Conservation (phyloP, 1,140 invertebrate genomes). For the Aradophagus sp. region DNA sequence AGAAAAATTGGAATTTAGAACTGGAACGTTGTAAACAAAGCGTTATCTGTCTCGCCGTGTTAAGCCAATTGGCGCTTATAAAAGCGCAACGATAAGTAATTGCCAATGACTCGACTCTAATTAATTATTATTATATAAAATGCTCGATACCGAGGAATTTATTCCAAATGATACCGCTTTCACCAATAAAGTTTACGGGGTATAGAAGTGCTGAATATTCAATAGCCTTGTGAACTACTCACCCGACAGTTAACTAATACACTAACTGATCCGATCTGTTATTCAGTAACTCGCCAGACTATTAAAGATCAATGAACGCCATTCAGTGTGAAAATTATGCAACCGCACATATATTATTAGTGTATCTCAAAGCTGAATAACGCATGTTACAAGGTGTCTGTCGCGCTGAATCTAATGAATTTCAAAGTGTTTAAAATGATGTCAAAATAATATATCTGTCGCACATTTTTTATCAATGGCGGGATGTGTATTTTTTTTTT, state of each 20-base stretch:
- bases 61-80: conserved; percentile 33
- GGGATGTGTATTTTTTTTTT: too few species aligned
- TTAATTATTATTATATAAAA: conserved; percentile 54
- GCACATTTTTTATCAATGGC: conserved; percentile 36
- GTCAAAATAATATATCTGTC: conserved; percentile 37
- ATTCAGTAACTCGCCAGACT: conserved; percentile 61
- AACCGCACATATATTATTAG: conserved; percentile 60
- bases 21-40: too few species aligned
- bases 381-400: conserved; percentile 58
- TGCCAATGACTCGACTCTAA: conserved; percentile 27
- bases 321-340: conserved; percentile 62
- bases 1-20: too few species aligned
- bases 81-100: conserved; percentile 33
- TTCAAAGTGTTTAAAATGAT: conserved; percentile 55
- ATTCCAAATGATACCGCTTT: conserved; percentile 58
- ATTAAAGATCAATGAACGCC: conserved; percentile 62
- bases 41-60: too few species aligned
- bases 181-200: conserved; percentile 58
- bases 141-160: conserved; percentile 47
- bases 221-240: conserved; percentile 61
- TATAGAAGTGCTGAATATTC: conserved; percentile 59
- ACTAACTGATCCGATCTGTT: conserved; percentile 61
- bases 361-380: conserved; percentile 58
- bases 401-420: conserved; percentile 56
- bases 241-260: conserved; percentile 61